These are phyloP conservation scores for Eretmodus cyanostictus DNA, from an alignment of 2,113 vertebrate species.

Conservation along the genomic window DNA sequence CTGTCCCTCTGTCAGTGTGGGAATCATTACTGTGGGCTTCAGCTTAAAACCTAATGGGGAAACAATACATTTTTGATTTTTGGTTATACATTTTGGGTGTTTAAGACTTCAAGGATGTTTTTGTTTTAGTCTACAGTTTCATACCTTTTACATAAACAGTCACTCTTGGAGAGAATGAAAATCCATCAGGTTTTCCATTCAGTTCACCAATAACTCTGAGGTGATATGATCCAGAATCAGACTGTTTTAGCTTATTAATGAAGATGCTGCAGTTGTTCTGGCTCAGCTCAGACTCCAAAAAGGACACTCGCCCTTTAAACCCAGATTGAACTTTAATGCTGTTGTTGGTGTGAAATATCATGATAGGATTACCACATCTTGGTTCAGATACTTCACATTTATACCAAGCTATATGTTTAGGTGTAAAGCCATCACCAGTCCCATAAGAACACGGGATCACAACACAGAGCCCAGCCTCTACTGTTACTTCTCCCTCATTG, in stretches of 20 bases:
- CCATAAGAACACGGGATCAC: conserved; percentile 34
- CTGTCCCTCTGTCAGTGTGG: conserved; percentile 19
- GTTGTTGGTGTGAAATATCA: not conserved
- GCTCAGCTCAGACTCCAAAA: conserved; percentile 2
- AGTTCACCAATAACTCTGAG: not conserved
- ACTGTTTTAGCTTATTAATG: conserved; percentile 19
- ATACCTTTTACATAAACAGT: conserved; percentile 28
- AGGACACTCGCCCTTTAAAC: conserved; percentile 5
- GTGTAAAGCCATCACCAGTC: accelerated
- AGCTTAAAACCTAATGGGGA: conserved; percentile 5
- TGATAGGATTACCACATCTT: not conserved
- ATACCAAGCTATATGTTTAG: conserved; percentile 15
- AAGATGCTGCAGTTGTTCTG: conserved; percentile 29
- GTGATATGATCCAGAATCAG: conserved; percentile 43
- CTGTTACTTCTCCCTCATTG: not conserved
- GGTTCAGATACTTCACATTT: not conserved
- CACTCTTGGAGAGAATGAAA: not conserved
- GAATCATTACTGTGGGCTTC: conserved; percentile 19
- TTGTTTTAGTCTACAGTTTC: not conserved
- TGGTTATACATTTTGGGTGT: not conserved
- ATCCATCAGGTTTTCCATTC: accelerated
- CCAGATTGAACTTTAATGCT: not conserved
- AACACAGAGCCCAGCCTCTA: conserved; percentile 40
- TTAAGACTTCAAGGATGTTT: not conserved
- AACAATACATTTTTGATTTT: not conserved